Evolutionary conservation across 1,140 invertebrate species (phyloP).

Genomic region (Propsilocerus akamusi): DNA sequence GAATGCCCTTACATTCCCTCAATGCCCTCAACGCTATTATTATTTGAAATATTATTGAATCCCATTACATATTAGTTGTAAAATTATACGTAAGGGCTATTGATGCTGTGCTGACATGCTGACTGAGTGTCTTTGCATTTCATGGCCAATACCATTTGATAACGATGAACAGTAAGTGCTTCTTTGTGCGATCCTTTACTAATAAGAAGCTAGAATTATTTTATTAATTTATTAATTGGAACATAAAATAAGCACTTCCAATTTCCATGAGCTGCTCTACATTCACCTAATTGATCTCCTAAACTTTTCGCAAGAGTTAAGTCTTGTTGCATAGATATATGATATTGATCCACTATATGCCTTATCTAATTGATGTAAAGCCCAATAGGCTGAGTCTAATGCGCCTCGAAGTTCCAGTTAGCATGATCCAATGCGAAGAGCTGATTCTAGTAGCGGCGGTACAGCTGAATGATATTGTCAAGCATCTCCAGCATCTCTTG

Average conservation of each 20-base stretch:
- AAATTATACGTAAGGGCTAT: too few species aligned
- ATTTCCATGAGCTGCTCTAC: slow-evolving; percentile 73
- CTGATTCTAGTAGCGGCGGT: slow-evolving; percentile 83
- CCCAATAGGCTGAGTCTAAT: slow-evolving; percentile 90
- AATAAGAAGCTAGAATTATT: too few species aligned
- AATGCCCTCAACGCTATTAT: too few species aligned
- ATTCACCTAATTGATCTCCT: slow-evolving; percentile 72
- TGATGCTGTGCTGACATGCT: too few species aligned
- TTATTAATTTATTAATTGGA: too few species aligned
- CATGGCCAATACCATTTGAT: slow-evolving; percentile 90
- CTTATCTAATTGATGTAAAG: slow-evolving; percentile 82
- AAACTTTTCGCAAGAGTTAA: slow-evolving; percentile 57
- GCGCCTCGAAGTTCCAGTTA: slow-evolving; percentile 83
- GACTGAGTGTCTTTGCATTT: slow-evolving; percentile 81
- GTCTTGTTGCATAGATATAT: slow-evolving; percentile 96
- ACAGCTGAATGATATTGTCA: slow-evolving; percentile 80
- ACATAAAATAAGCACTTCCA: slow-evolving; percentile 88
- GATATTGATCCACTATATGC: too few species aligned
- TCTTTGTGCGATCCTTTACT: slow-evolving; percentile 92
- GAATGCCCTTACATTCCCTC: too few species aligned
- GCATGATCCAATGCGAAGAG: slow-evolving; percentile 82
- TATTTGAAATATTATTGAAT: too few species aligned
- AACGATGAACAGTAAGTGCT: slow-evolving; percentile 80
- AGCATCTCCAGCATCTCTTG: slow-evolving; percentile 80
- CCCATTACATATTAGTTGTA: too few species aligned